Evolutionary conservation across 2,888 invertebrate species (phyloP).

Genomic region (Slavum lentiscoides): DNA sequence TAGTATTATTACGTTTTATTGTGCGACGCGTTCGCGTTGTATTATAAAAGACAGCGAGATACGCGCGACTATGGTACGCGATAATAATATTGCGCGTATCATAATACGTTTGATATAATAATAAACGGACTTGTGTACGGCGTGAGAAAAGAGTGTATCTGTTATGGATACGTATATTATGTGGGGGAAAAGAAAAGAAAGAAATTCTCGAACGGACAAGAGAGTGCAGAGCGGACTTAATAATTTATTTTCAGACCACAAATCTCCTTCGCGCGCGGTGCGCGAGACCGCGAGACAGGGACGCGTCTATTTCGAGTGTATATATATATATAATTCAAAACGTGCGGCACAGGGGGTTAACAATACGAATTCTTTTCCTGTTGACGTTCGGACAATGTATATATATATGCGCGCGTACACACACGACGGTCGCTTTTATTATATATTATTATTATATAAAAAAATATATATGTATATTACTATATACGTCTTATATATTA

Average conservation of each 20-base stretch:
- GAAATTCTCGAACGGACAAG: constrained; percentile 32
- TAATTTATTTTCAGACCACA: constrained; percentile 48
- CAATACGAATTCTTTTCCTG: constrained; percentile 47
- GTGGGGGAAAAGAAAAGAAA: constrained; percentile 19
- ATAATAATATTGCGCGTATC: no score
- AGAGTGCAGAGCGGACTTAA: constrained; percentile 20
- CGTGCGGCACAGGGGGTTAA: constrained; percentile 16
- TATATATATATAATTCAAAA: constrained; percentile 12
- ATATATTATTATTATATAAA: not conserved
- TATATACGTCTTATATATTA: not conserved
- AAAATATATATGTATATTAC: not conserved
- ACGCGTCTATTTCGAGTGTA: constrained; percentile 32
- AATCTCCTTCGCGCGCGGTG: constrained; percentile 24
- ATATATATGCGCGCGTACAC: no score
- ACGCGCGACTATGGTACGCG: no score
- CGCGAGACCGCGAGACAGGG: constrained; percentile 2
- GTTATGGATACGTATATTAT: no score
- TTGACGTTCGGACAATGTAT: constrained; percentile 48
- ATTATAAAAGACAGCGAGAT: no score
- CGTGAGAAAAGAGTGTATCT: no score
- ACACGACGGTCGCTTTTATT: not conserved
- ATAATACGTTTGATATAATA: no score
- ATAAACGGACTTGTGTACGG: no score
- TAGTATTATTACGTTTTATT: no score
- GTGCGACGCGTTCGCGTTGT: no score